Conservation (phyloP, 2,888 invertebrate species). For the Callimorpha dominula region DNA sequence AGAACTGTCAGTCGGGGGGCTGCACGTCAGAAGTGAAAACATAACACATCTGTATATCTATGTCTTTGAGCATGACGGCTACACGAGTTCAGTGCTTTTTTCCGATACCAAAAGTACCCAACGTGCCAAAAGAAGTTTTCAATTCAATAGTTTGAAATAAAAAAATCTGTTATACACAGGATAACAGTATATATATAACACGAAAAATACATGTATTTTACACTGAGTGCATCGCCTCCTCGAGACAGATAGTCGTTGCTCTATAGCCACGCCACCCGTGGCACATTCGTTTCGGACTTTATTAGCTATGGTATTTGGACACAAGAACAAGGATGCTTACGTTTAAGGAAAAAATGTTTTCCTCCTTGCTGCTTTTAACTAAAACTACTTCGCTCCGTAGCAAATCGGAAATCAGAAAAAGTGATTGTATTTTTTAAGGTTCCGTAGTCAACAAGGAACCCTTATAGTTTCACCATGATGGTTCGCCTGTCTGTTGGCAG, state of each 20-base stretch:
- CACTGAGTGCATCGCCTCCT: not conserved
- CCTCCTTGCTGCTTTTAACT: conserved; percentile 8
- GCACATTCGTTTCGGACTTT: not conserved
- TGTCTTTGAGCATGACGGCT: too few relatives aligned
- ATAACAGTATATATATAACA: too few relatives aligned
- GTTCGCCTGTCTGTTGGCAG: not conserved
- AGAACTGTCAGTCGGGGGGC: too few relatives aligned
- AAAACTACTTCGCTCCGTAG: conserved; percentile 18
- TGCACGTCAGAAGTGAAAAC: too few relatives aligned
- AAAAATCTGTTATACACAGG: too few relatives aligned
- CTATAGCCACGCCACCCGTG: not conserved
- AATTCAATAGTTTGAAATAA: too few relatives aligned
- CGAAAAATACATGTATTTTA: too few relatives aligned
- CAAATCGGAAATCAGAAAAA: conserved; percentile 9
- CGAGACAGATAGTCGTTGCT: not conserved
- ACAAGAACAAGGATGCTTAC: not conserved
- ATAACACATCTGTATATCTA: too few relatives aligned
- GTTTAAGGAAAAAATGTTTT: conserved; percentile 7
- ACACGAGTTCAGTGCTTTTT: too few relatives aligned
- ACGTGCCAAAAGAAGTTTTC: too few relatives aligned
- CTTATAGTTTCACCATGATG: not conserved
- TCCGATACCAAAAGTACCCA: too few relatives aligned
- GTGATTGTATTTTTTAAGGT: conserved; percentile 18
- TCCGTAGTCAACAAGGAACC: not conserved
- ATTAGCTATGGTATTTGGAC: conserved; percentile 3